Base-by-base conservation (phyloP, 2,888 invertebrate species). In the Erebia palarica region DNA sequence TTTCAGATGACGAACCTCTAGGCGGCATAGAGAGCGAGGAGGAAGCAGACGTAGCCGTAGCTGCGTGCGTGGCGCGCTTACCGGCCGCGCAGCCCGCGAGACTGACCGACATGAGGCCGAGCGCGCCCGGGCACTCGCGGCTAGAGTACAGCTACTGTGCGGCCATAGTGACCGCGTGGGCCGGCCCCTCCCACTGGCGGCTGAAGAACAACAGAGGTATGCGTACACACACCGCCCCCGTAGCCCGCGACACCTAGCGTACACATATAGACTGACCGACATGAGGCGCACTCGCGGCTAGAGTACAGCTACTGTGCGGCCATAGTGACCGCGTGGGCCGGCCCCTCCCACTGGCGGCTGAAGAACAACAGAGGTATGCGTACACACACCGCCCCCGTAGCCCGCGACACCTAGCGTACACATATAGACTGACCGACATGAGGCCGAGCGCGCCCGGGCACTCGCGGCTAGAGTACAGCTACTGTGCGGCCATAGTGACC, bases 111-210 rank as follows among this genome's bases (percentile, higher is more conserved):
- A 90, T 95, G 85, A 91, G 95, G 16, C 95, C 95, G 1, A 84
- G 84, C 42, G 91, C 87, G 72, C 86, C 92, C 61, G 80, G 78
- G 16, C 93, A 91, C 79, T 85, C 94, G 51, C 90, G 89, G 14
- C 92, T 95, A 59, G 96, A 97, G 86, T 97, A 96, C 88, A 96
- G 96, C 0, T 96, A 96, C 89, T 89, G 94, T 83, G 87, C 86
- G 14, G 93, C 95, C 85, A 94, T 93, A 84, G 94, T 84, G 81
- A 84, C 86, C 76, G 92, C 95, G 76, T 97, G 97, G 97, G 97
- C 96, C 27, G 97, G 97, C 0, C 97, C 97, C 47, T 92, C 95
- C 60, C 96, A 97, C 87, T 97, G 97, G 97, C 96, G 96, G 78
- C 94, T 96, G 59, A 95, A 94, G 81, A 94, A 94, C 77, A 89